These are phyloP conservation scores for mouse (Mus musculus) DNA, from an alignment of 2,113 vertebrate genomes.

Conservation along the genomic window GRCm39 chr8:109406501-109407000, in stretches of 20 bases:
- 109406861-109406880: not conserved
- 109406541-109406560: too few relatives aligned
- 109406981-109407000: not conserved
- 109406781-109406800: not conserved
- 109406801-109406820: not conserved
- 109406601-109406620: not conserved
- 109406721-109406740: not conserved
- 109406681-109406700: not conserved
- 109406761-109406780: not conserved
- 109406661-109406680: not conserved
- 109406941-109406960: not conserved
- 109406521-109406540: too few relatives aligned
- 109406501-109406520: too few relatives aligned
- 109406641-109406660: not conserved
- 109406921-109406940: not conserved
- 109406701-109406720: not conserved
- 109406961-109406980: not conserved
- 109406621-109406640: not conserved
- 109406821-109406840: not conserved
- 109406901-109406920: not conserved
- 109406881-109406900: not conserved
- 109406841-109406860: not conserved
- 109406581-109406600: not conserved
- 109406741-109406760: not conserved
- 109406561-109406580: too few relatives aligned